These are phyloP conservation scores for Uromys caudimaculatus DNA, from an alignment of 2,797 vertebrate genomes.

Conservation along the genomic window DNA sequence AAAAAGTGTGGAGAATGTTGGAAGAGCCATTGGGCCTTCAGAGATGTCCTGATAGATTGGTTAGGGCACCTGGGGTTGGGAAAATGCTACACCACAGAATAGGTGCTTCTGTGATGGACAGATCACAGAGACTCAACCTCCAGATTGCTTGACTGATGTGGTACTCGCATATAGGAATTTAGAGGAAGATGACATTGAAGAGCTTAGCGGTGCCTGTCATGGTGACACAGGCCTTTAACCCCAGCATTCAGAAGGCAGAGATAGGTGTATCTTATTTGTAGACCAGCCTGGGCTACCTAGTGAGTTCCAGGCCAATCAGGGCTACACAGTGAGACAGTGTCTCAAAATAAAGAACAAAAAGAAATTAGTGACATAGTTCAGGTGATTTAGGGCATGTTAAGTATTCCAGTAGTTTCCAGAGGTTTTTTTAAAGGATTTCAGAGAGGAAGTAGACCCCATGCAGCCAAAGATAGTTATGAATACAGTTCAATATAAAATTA, in stretches of 20 bases:
- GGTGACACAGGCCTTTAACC: no score
- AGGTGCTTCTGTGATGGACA: neutral
- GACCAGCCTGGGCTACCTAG: neutral
- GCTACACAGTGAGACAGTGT: neutral
- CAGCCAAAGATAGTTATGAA: neutral
- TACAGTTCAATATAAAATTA: neutral
- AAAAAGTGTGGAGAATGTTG: neutral
- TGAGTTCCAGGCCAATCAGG: neutral
- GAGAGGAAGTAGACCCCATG: neutral
- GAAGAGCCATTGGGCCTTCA: neutral
- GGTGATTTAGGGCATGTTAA: neutral
- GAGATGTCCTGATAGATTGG: neutral
- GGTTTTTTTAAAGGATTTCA: neutral
- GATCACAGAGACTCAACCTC: neutral
- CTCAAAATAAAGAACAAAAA: neutral
- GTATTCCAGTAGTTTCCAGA: slow-evolving; percentile 1
- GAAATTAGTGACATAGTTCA: neutral
- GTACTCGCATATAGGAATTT: neutral
- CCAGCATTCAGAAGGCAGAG: neutral
- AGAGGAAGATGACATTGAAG: neutral
- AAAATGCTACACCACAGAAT: neutral
- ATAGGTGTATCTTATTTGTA: neutral
- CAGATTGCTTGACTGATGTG: neutral
- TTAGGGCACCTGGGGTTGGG: neutral
- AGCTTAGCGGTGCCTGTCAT: neutral